Evolutionary conservation across 2,113 vertebrate genomes (phyloP).

Genomic region (Motacilla tschutschensis): DNA sequence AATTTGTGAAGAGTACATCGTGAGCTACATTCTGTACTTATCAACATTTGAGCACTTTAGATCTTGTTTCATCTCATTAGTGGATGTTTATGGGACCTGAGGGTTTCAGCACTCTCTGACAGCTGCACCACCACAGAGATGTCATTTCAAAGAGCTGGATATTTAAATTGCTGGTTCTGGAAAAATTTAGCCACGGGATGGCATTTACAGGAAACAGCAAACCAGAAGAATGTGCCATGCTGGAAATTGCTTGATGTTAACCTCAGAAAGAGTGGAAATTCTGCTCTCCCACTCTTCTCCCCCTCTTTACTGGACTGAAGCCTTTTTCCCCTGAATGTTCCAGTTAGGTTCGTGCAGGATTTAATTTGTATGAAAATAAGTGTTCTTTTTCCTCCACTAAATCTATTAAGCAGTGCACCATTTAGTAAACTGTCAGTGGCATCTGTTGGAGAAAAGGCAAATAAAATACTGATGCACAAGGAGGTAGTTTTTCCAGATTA

Average conservation of each 20-base stretch:
- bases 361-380: conserved; percentile 23
- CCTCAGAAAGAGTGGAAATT: neutral
- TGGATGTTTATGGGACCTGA: conserved; percentile 55
- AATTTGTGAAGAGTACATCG: conserved; percentile 46
- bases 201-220: conserved; percentile 5
- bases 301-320: neutral
- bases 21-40: conserved; percentile 46
- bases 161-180: conserved; percentile 21
- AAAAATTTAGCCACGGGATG: neutral
- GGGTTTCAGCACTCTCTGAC: conserved; percentile 30
- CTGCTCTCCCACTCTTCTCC: neutral
- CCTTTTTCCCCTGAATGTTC: neutral
- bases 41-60: conserved; percentile 41
- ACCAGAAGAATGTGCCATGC: neutral
- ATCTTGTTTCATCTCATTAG: conserved; percentile 32
- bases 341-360: neutral
- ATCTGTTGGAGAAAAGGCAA: conserved; percentile 13
- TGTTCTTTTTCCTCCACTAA: neutral
- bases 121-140: neutral
- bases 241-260: neutral
- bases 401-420: neutral
- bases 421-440: conserved; percentile 39
- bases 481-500: neutral
- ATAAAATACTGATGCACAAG: neutral
- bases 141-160: conserved; percentile 12